Evolutionary conservation across 1,140 invertebrate genomes (phyloP).

Genomic region (Drosophila paulistorum): DNA sequence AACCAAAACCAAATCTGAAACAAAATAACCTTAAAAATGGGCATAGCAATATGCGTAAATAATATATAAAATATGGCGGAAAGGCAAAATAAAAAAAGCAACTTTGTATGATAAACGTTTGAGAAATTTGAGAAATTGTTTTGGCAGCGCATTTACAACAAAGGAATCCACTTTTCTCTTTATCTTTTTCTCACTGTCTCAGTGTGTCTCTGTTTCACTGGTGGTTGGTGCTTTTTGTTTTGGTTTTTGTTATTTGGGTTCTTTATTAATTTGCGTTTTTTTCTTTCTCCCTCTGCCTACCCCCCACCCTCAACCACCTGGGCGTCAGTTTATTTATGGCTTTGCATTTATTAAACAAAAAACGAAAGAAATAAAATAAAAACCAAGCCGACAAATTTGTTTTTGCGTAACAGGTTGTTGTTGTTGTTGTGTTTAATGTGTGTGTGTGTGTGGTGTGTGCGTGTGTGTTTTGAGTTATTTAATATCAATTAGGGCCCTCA

Average conservation of each 20-base stretch:
- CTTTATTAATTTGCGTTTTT: slow-evolving; percentile 61
- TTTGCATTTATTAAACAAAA: slow-evolving; percentile 77
- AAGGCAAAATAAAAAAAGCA: slow-evolving; percentile 16
- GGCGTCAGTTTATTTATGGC: slow-evolving; percentile 76
- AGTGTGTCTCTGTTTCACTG: slow-evolving; percentile 1
- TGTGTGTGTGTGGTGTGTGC: slow-evolving; percentile 36
- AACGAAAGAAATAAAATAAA: slow-evolving; percentile 2
- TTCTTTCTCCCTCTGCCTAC: slow-evolving; percentile 16
- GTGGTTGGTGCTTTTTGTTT: slow-evolving; percentile 16
- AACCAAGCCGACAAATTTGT: slow-evolving; percentile 19
- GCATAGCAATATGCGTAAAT: slow-evolving; percentile 69
- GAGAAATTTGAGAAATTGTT: slow-evolving; percentile 70
- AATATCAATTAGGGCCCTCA: slow-evolving; percentile 69
- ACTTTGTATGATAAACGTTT: slow-evolving; percentile 69
- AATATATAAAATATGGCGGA: slow-evolving; percentile 72
- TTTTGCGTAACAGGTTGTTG: slow-evolving; percentile 66
- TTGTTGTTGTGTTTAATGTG: too few relatives aligned
- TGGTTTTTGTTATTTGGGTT: slow-evolving; percentile 34
- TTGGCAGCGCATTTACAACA: slow-evolving; percentile 46
- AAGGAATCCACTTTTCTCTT: slow-evolving; percentile 42
- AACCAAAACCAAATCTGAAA: neutral
- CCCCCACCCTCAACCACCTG: slow-evolving; percentile 37
- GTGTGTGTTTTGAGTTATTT: slow-evolving; percentile 57
- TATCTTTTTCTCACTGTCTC: slow-evolving; percentile 13
- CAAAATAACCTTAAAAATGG: slow-evolving; percentile 7